A percentile compares a stretch with the other conserved stretches of the same genome.
These are phyloP conservation scores for Allacma fusca DNA, from an alignment of 2,888 invertebrate species.

Conservation along the genomic window DNA sequence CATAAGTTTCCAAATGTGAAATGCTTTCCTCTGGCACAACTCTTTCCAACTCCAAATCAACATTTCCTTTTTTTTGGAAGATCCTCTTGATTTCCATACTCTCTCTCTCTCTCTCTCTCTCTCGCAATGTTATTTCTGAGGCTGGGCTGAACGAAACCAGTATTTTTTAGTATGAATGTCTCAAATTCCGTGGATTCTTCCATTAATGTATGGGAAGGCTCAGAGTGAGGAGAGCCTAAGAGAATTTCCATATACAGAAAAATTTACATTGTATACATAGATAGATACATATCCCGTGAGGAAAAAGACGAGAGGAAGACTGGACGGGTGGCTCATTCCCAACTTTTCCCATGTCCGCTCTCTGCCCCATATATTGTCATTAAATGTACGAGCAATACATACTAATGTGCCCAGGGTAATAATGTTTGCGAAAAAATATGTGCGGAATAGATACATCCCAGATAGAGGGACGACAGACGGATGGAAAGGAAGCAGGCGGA, in stretches of 20 bases:
- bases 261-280: too few species aligned
- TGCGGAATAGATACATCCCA: background rate
- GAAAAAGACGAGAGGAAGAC: constrained; percentile 8
- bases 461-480: constrained; percentile 26
- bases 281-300: too few species aligned
- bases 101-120: too few species aligned
- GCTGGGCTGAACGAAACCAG: too few species aligned
- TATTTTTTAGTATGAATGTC: too few species aligned
- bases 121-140: too few species aligned
- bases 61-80: constrained; percentile 12
- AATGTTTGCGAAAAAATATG: constrained; percentile 1
- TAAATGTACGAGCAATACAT: constrained; percentile 27
- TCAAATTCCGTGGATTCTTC: background rate
- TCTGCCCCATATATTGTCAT: constrained; percentile 20
- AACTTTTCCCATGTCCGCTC: constrained; percentile 40
- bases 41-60: constrained; percentile 36
- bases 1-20: constrained; percentile 34
- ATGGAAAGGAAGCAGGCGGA: constrained; percentile 31
- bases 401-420: constrained; percentile 10
- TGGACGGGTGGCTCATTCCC: constrained; percentile 19
- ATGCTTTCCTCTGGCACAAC: constrained; percentile 4
- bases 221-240: too few species aligned
- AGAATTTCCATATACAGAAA: too few species aligned
- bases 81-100: background rate
- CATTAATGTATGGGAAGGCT: background rate